Base-by-base conservation (phyloP, 2,797 vertebrate genomes). In the Chaetophractus vellerosus region DNA sequence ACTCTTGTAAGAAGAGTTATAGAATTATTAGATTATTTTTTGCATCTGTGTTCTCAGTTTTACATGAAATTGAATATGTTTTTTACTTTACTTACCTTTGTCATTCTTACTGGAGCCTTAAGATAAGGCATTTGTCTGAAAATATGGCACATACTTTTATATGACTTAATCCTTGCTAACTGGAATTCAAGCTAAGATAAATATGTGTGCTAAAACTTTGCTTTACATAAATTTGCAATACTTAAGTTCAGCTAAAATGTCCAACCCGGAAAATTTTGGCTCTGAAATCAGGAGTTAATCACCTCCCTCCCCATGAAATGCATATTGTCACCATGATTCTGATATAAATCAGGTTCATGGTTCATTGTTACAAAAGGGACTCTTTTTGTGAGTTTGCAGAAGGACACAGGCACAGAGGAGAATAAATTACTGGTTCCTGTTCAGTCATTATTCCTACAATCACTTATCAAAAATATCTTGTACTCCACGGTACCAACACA, bases 141-240 rank as follows among this genome's bases (percentile, higher is more conserved):
- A 94, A 92, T 6, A 61, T 33, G 36, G 36, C 3, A 14, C 33
- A 23, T 59, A 26, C 50, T 94, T 55, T 90, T 63, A 48, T 1
- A 79, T 26, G 38, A 36, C 7, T 57, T 50, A 57, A 28, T 28
- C 26, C 8, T 90, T 85, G 50, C 48, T 38, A 10, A 36, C 9
- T 88, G 38, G 72, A 66, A 90, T 33, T 87, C 50, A 64, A 79
- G 23, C 63, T 68, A 89, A 85, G 63, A 59, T 55, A 81, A 83
- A 78, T 76, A 76, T 12, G n/a, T 33, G 23, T 57, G 38, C 50
- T 86, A 8, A 64, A 68, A n/a, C 41, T 86, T 59, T 57, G 61
- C 41, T 86, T 38, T 59, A 48, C 64, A 61, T 28, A 72, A 76
- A 61, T 86, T 81, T 57, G n/a, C 72, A 57, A 78, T 23, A 38